Conservation (phyloP, 2,113 vertebrate genomes). For the Entomyzon cyanotis region DNA sequence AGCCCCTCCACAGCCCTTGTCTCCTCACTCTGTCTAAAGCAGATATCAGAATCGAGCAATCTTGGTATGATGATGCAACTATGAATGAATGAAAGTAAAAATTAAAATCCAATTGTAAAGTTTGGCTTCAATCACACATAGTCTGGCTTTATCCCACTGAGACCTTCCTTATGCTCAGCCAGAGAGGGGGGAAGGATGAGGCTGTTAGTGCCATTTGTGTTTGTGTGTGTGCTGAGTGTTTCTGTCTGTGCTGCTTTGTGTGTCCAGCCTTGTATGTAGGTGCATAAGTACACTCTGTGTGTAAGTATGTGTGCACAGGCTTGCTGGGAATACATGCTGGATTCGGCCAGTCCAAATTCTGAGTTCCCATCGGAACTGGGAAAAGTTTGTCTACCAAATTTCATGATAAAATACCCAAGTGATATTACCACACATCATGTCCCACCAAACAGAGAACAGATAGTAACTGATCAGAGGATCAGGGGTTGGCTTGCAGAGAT, state of each 20-base stretch:
- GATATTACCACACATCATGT: not conserved
- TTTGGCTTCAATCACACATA: not conserved
- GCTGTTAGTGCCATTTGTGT: not conserved
- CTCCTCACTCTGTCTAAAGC: not conserved
- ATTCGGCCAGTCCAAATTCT: not conserved
- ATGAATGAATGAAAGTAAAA: not conserved
- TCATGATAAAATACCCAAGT: not conserved
- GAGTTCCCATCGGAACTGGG: not conserved
- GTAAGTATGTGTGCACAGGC: rapidly evolving
- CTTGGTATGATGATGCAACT: not conserved
- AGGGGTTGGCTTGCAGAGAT: not conserved
- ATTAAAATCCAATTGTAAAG: not conserved
- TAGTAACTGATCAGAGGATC: not conserved
- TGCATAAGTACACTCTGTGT: not conserved
- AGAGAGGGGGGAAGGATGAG: not conserved
- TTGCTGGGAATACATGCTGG: not conserved
- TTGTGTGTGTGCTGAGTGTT: not conserved
- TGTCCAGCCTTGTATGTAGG: not conserved
- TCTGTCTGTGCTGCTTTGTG: not conserved
- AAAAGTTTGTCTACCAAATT: not conserved
- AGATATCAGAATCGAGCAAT: not conserved
- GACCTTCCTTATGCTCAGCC: not conserved
- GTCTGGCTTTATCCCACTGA: not conserved
- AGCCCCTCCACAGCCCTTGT: not conserved
- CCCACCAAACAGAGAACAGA: not conserved